phyloP scores from a whole-genome alignment of 2,797 vertebrate species.

The Labroides dimidiatus region DNA sequence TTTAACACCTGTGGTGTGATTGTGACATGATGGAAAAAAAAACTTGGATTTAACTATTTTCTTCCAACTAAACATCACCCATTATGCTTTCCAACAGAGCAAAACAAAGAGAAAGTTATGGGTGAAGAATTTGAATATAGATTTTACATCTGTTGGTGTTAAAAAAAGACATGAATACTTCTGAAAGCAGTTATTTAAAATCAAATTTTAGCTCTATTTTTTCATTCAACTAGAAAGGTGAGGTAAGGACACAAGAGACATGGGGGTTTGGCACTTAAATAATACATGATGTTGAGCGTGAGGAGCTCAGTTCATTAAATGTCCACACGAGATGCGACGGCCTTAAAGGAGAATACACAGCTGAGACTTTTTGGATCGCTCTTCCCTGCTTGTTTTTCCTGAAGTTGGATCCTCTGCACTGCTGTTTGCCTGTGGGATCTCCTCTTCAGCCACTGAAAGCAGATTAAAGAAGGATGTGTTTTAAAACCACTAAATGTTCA shows the following conservation, averaged over 20 bases:
- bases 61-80: not conserved
- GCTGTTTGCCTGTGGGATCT: not conserved
- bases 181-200: not conserved
- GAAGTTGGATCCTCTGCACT: slow-evolving; percentile 20
- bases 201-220: not conserved
- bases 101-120: not conserved
- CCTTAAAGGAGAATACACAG: slow-evolving; percentile 76
- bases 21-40: not conserved
- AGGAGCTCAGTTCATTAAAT: not conserved
- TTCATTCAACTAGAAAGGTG: slow-evolving; percentile 7
- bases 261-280: slow-evolving; percentile 41
- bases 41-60: not conserved
- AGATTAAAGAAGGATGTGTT: slow-evolving; percentile 19
- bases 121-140: slow-evolving; percentile 14
- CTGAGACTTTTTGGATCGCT: slow-evolving; percentile 63
- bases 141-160: not conserved
- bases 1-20: not conserved
- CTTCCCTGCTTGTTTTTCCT: slow-evolving; percentile 8
- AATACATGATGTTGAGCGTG: slow-evolving; percentile 1
- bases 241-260: not conserved
- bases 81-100: not conserved
- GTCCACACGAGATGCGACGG: not conserved
- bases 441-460: slow-evolving; percentile 49
- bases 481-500: not conserved
- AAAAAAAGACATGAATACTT: too few relatives aligned